Conservation (phyloP, 92 coral and sea anemone genomes). For the Porites lobata region DNA sequence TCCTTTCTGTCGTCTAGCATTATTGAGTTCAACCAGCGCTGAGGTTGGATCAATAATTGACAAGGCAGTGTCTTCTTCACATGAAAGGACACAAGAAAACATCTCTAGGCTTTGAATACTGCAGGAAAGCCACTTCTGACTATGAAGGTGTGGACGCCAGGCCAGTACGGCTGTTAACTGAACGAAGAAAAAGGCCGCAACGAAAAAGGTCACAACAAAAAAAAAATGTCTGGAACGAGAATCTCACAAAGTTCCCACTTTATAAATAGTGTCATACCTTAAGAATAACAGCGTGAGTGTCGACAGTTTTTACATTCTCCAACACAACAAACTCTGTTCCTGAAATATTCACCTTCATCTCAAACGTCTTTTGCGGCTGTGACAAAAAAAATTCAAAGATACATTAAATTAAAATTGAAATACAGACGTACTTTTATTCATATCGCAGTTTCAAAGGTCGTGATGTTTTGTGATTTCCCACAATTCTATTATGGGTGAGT, state of each 20-base stretch:
- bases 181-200: neutral
- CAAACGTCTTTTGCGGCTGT: constrained; percentile 89
- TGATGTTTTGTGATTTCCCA: too few species aligned
- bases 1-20: constrained; percentile 83
- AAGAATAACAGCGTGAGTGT: constrained; percentile 92
- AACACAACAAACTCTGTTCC: constrained; percentile 97
- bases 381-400: neutral
- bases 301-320: constrained; percentile 85
- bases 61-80: constrained; percentile 95
- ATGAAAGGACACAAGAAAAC: constrained; percentile 94
- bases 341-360: constrained; percentile 96
- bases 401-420: too few species aligned
- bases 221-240: neutral
- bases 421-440: too few species aligned
- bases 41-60: constrained; percentile 98
- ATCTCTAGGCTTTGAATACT: constrained; percentile 95
- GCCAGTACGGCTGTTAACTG: constrained; percentile 97
- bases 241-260: neutral
- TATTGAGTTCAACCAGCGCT: constrained; percentile 93
- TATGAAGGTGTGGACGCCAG: constrained; percentile 98
- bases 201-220: neutral
- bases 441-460: too few species aligned
- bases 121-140: constrained; percentile 98
- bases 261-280: constrained; percentile 63
- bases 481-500: too few species aligned